Base-by-base conservation (phyloP, 2,888 invertebrate genomes). In the Thysanoteuthis rhombus region DNA sequence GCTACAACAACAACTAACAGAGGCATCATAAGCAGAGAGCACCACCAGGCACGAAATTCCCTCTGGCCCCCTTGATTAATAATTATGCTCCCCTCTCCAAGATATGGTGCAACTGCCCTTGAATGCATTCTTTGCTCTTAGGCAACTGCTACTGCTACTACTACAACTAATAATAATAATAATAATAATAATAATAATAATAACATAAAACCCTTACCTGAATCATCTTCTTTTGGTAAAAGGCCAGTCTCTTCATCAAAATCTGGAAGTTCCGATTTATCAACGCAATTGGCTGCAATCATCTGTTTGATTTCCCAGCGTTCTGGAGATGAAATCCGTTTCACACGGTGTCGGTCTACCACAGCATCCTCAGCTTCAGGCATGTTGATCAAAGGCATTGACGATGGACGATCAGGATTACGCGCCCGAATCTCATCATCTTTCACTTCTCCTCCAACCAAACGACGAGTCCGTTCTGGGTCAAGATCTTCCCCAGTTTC, bases 241-340 rank as follows among this genome's bases (percentile, higher is more conserved):
- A 98, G 97, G 90, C 99, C 99, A 25, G 99, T 99, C 97, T 99
- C 99, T 94, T 99, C 99, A 97, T 99, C 99, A 97, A 99, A 99
- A 97, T 99, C 99, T 0, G 99, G 99, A 94, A 99, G 97, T 97
- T 99, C 99, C 95, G 98, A 98, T 96, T 98, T 98, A 96, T 99
- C 99, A 94, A 99, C 98, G 89, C 98, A 98, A 52, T 98, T 98
- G 0, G 99, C 99, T 22, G 99, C 98, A 95, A 98, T 98, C 99
- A 99, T 99, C 98, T 99, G 99, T 96, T 99, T 99, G 95, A 99
- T 98, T 97, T 99, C 99, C 99, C 99, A 99, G 93, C 97, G 96
- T 97, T 99, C 99, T 0, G 99, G 99, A 93, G 99, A 99, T 0
- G 99, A 99, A 94, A 99, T 98, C 94, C 99, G 94, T 93, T 96